These are phyloP conservation scores for Platysternon megacephalum DNA, from an alignment of 2,113 vertebrate species.

Conservation along the genomic window DNA sequence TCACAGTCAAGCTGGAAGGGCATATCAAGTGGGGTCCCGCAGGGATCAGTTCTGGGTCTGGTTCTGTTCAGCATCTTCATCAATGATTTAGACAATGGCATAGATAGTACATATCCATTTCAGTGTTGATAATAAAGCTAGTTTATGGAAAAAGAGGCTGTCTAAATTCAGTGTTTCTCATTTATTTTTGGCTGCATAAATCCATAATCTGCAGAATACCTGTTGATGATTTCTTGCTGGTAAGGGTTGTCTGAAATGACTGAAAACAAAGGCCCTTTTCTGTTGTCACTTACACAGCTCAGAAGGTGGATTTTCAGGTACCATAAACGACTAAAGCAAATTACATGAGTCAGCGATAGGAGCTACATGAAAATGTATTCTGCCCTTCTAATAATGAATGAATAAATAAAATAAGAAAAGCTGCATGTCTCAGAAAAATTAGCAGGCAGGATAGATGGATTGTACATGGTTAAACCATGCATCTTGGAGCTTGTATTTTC, in stretches of 20 bases:
- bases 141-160: constrained; percentile 32
- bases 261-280: constrained; percentile 34
- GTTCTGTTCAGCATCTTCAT: too few relatives aligned
- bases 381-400: background rate
- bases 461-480: background rate
- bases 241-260: background rate
- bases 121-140: constrained; percentile 41
- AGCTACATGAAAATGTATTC: constrained; percentile 44
- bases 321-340: constrained; percentile 29
- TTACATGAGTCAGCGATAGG: constrained; percentile 41
- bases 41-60: too few relatives aligned
- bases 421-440: background rate
- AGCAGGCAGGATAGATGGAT: background rate
- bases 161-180: constrained; percentile 3
- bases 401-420: background rate
- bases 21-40: too few relatives aligned
- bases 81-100: too few relatives aligned
- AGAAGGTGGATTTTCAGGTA: constrained; percentile 46
- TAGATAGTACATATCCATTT: constrained; percentile 11
- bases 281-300: constrained; percentile 1
- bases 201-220: constrained; percentile 29
- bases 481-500: background rate
- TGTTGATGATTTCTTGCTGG: constrained; percentile 16
- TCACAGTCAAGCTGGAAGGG: too few relatives aligned
- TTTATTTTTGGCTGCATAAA: background rate